Evolutionary conservation across 1,140 invertebrate genomes (phyloP), one percentile per base, ranked within the genome.

Genomic region (Caerostris extrusa): DNA sequence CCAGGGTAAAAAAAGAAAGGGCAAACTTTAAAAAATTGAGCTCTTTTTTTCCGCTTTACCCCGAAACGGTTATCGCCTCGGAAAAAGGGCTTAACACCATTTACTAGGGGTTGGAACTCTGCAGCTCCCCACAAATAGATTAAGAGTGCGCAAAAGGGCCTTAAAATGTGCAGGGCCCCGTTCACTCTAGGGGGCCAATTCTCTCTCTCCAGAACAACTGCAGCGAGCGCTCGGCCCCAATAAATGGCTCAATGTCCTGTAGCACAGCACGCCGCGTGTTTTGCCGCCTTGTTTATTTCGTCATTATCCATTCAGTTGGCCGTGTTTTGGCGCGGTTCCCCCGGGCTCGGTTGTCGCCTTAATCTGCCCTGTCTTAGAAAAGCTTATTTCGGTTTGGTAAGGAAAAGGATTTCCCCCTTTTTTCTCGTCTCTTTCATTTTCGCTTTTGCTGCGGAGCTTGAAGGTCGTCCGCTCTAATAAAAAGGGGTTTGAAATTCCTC

Each of bases 271-370:
- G 64, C 14, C n/a, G 19, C 67, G 56, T 14, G n/a, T 56, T 57
- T 82, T 19, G 71, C 67, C 14, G 57, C 7, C 71, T 91, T 91
- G 90, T 91, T 91, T 91, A 91, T 91, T 91, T 71, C 64, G 90
- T 91, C 90, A 91, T 91, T 91, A 91, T 91, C 90, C 90, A 91
- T 91, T 60, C 90, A 91, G 56, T 71, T 90, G 61, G 34, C 34
- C 67, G n/a, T 0, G 34, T 34, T 34, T 34, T 34, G 34, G 34
- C 34, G 34, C 34, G 60, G 55, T 56, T 71, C 64, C 64, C 87
- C 64, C 50, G 50, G 87, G 61, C 12, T 55, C 71, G 14, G 19
- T 69, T 82, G 90, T 61, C 58, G 71, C 90, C 69, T 82, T 91
- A 91, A 91, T 91, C 90, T 81, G 8, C 71, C 10, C 56, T 34